These are phyloP conservation scores for Leucophenga varia DNA, from an alignment of 1,140 invertebrate species.

Conservation along the genomic window DNA sequence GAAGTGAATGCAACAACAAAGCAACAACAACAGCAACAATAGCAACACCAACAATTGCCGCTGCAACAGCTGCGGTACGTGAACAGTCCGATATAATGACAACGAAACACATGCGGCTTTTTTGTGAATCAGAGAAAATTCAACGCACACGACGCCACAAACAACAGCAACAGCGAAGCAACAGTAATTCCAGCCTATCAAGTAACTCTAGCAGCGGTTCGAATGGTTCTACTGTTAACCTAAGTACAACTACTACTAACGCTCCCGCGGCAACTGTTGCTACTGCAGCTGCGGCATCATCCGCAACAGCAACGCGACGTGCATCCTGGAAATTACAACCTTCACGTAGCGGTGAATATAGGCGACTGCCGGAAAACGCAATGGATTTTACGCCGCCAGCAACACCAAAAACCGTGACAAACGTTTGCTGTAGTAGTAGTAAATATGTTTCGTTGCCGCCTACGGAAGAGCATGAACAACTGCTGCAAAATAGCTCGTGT, in stretches of 20 bases:
- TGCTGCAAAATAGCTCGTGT: too few relatives aligned
- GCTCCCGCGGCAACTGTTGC: neutral
- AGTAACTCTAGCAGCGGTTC: conserved; percentile 39
- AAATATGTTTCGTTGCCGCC: too few relatives aligned
- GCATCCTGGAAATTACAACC: conserved; percentile 45
- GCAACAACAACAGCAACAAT: neutral
- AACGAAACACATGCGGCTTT: conserved; percentile 15
- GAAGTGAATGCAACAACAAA: neutral
- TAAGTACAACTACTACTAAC: neutral
- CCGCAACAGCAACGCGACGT: conserved; percentile 29
- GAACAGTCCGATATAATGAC: neutral
- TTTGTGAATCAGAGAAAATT: neutral
- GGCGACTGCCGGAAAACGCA: conserved; percentile 34
- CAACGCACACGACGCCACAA: neutral
- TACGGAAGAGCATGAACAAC: neutral
- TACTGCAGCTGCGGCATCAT: conserved; percentile 24
- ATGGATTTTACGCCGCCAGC: conserved; percentile 39
- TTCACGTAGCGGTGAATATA: conserved; percentile 42
- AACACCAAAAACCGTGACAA: conserved; percentile 4
- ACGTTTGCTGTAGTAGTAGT: too few relatives aligned
- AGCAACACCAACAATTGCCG: conserved; percentile 7
- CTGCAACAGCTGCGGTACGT: neutral
- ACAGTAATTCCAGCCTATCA: conserved; percentile 38
- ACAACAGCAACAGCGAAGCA: neutral
- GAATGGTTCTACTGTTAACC: conserved; percentile 24